Conservation (phyloP, 2,888 invertebrate genomes). For the Cylindroiulus punctatus region DNA sequence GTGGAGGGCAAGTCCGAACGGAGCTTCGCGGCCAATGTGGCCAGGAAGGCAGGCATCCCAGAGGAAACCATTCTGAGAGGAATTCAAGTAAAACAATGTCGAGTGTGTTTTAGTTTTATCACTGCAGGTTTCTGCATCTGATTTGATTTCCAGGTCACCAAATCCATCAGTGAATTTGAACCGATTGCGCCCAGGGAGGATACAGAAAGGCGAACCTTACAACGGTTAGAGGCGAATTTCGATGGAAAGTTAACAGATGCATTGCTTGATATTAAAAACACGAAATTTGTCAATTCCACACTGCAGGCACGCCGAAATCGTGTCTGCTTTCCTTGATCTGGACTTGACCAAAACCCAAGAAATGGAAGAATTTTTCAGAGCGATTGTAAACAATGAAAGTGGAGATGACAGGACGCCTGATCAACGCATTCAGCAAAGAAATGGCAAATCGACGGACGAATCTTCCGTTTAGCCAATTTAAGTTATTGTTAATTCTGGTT, state of each 20-base stretch:
- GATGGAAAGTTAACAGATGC: no score
- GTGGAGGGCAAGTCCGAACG: constrained; percentile 71
- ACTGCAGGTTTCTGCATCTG: background rate
- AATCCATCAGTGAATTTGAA: background rate
- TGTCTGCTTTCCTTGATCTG: background rate
- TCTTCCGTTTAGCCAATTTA: no score
- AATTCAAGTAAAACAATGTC: constrained; percentile 65
- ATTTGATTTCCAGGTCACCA: background rate
- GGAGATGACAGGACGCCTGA: no score
- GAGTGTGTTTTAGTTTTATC: no score
- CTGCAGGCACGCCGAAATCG: background rate
- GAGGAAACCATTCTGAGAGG: constrained; percentile 70
- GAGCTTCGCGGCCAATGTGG: constrained; percentile 77
- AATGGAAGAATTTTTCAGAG: background rate
- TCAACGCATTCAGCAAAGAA: no score
- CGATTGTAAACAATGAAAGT: background rate
- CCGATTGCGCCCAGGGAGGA: background rate
- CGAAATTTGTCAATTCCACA: background rate
- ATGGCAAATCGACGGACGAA: no score
- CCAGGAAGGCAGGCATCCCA: constrained; percentile 72
- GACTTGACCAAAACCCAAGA: constrained; percentile 5
- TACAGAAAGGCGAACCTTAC: background rate
- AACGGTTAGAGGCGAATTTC: background rate
- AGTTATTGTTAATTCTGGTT: no score
- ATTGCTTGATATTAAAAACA: background rate